Percentiles rank a stretch among this genome's conserved stretches.
phyloP scores from a whole-genome alignment of 1,140 invertebrate genomes.

The Aphaenogaster ashmeadi region DNA sequence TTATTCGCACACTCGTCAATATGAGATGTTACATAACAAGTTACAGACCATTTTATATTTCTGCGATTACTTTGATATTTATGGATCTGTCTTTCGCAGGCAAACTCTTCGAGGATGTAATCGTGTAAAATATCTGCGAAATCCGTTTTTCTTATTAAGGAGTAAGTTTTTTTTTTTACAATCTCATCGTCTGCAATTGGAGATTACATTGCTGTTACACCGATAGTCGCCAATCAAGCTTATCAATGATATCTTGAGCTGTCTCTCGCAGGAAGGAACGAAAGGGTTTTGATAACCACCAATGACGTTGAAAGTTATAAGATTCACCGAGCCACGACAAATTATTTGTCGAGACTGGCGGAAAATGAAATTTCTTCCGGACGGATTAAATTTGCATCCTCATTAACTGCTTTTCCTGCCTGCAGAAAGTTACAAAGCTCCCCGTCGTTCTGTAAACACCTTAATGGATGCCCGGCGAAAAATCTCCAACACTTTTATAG shows the following conservation, averaged over 20 bases:
- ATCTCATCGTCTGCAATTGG: background rate
- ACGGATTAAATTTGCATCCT: constrained; percentile 64
- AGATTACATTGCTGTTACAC: background rate
- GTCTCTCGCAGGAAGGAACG: background rate
- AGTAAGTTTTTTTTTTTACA: background rate
- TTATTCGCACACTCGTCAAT: background rate
- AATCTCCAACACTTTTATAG: constrained; percentile 49
- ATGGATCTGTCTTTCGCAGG: background rate
- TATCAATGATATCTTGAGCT: constrained; percentile 12
- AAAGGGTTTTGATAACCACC: constrained; percentile 47
- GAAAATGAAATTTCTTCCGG: constrained; percentile 61
- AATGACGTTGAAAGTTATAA: constrained; percentile 58
- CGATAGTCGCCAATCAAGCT: background rate
- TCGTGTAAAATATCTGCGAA: background rate
- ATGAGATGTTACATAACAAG: background rate
- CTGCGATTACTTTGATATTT: background rate
- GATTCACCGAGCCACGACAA: constrained; percentile 61
- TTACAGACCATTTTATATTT: background rate
- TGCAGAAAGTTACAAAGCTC: constrained; percentile 55
- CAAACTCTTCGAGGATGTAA: background rate
- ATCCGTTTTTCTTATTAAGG: background rate
- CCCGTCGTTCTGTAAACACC: constrained; percentile 55
- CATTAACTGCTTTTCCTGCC: constrained; percentile 63
- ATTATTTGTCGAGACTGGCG: constrained; percentile 64
- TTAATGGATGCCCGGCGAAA: constrained; percentile 53